Conservation (phyloP, 2,113 vertebrate species). For the Leucopsar rothschildi region DNA sequence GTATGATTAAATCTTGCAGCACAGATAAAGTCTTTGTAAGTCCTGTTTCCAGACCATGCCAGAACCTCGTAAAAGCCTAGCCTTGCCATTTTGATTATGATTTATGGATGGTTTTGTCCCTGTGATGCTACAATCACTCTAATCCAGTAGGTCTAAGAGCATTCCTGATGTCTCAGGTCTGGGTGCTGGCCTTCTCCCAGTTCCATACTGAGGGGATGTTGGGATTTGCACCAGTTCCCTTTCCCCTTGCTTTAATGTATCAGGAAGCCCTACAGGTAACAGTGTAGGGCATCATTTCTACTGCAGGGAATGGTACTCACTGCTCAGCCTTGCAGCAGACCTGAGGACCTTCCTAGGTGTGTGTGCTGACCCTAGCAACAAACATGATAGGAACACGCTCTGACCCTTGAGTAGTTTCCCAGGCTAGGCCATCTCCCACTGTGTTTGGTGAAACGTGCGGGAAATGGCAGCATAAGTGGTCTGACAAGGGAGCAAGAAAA, state of each 20-base stretch:
- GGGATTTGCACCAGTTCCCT: not conserved
- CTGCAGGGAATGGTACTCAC: not conserved
- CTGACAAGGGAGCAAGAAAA: not conserved
- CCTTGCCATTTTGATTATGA: not conserved
- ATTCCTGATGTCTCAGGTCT: not conserved
- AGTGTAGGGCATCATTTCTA: not conserved
- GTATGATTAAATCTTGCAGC: not conserved
- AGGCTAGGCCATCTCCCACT: not conserved
- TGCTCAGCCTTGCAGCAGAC: not conserved
- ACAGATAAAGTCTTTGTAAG: not conserved
- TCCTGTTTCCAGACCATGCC: not conserved
- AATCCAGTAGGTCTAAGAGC: not conserved
- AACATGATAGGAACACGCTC: not conserved
- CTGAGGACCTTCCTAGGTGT: not conserved
- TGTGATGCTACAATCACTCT: not conserved
- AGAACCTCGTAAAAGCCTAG: not conserved
- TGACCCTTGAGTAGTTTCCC: not conserved
- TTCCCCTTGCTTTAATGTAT: not conserved
- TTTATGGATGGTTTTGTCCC: not conserved
- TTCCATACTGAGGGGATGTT: rapidly evolving
- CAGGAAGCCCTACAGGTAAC: not conserved
- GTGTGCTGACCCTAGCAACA: not conserved
- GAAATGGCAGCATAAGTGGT: not conserved
- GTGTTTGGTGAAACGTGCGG: rapidly evolving
- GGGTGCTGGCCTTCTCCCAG: not conserved